Evolutionary conservation across 2,113 vertebrate genomes (phyloP).

Genomic region (Bos indicus): DNA sequence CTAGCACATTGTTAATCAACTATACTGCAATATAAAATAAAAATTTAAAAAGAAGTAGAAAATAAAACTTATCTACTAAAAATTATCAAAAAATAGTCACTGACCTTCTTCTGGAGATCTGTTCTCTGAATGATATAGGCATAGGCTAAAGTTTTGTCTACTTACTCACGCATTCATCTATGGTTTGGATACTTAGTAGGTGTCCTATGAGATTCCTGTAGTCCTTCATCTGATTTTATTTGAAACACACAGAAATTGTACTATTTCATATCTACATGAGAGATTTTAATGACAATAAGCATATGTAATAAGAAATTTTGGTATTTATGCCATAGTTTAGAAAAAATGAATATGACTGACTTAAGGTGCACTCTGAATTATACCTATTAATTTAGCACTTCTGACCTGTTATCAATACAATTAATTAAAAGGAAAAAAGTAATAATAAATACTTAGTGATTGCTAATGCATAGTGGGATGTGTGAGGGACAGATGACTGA

Average conservation of each 20-base stretch:
- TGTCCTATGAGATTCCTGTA: background rate
- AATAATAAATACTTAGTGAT: conserved; percentile 5
- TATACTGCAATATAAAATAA: background rate
- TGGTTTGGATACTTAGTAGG: background rate
- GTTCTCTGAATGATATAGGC: background rate
- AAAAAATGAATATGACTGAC: background rate
- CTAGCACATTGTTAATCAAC: background rate
- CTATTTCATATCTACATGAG: background rate
- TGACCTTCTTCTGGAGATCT: background rate
- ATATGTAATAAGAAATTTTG: background rate
- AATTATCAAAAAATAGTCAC: background rate
- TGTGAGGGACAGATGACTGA: background rate
- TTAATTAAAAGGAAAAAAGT: conserved; percentile 8
- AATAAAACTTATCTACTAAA: background rate
- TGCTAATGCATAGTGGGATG: background rate
- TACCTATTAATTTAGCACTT: background rate
- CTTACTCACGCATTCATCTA: background rate
- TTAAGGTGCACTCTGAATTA: background rate
- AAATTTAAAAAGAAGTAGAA: background rate
- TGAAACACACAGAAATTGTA: background rate
- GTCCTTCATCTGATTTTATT: background rate
- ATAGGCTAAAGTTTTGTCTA: background rate
- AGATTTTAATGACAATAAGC: background rate
- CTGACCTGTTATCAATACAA: background rate
- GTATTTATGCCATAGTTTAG: background rate